Evolutionary conservation across 2,888 invertebrate genomes (phyloP).

Genomic region (Tryphoninae sp.): DNA sequence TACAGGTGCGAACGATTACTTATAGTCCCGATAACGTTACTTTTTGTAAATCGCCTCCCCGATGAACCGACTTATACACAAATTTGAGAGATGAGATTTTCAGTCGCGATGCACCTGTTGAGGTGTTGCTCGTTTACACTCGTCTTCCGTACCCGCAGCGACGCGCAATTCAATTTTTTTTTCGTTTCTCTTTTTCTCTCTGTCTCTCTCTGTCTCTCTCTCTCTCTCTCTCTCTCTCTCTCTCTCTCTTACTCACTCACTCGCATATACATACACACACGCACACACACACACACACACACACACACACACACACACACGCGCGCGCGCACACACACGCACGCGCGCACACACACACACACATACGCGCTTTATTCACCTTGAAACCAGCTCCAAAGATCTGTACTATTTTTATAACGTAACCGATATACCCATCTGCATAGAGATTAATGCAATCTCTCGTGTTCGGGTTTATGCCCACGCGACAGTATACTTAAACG

Average conservation of each 20-base stretch:
- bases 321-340: too few species aligned
- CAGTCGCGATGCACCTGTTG: constrained; percentile 62
- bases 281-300: too few species aligned
- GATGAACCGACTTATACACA: neutral
- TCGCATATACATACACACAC: neutral
- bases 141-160: neutral
- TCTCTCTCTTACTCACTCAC: constrained; percentile 10
- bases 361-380: constrained; percentile 48
- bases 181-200: neutral
- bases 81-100: constrained; percentile 9
- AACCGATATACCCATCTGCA: constrained; percentile 63
- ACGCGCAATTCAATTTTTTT: constrained; percentile 31
- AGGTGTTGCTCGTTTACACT: constrained; percentile 55
- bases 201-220: constrained; percentile 9
- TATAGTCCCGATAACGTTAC: neutral
- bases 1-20: neutral
- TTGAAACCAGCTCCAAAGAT: constrained; percentile 62
- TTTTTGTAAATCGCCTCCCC: neutral
- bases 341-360: too few species aligned
- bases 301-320: too few species aligned
- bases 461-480: constrained; percentile 2
- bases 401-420: constrained; percentile 64
- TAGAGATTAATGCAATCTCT: constrained; percentile 59
- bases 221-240: constrained; percentile 23
- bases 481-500: constrained; percentile 6